Evolutionary conservation across 2,113 vertebrate species (phyloP), one percentile per base, ranked within the genome.

Genomic region (Carollia perspicillata): DNA sequence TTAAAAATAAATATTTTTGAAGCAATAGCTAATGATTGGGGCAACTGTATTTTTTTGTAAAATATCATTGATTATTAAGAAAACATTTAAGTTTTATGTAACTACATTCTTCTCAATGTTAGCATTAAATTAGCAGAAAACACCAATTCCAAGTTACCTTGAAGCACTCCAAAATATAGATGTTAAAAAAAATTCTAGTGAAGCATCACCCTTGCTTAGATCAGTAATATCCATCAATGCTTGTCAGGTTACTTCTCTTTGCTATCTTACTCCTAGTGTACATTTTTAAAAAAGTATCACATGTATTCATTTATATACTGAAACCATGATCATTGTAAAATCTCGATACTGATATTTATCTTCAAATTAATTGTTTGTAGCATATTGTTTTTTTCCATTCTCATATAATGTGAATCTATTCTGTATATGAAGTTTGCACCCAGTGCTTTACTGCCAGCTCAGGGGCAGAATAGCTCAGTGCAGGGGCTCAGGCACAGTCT

Each of bases 1-100:
- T 96, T 93, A 55, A 87, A 20, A 77, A 68, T 49, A 63, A 72
- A 26, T 68, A n/a, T 75, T 77, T 94, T 95, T 95, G 17, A 93
- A 1, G 6, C 0, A 77, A 51, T n/a, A 80, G 22, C 14, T 89
- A 84, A 65, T 4, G 10, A 86, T n/a, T n/a, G 92, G 63, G 4
- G 3, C 14, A 90, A 55, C 1, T 2, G 44, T 89, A 63, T 53
- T 33, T 92, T n/a, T 87, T 75, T 66, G 58, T 22, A 94, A 90
- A 77, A 71, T 94, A 58, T 4, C 2, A 18, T 5, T 60, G 5
- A 2, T 77, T 93, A 69, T 8, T 47, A 63, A 33, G 12, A 87
- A 90, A 30, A 1, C 13, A 10, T 84, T 89, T 58, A 40, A 40
- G 3, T 58, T 93, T 72, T n/a, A 84, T 53, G 2, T 79, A 83